Evolutionary conservation across 2,113 vertebrate genomes (phyloP).

Genomic region (Archilochus colubris): DNA sequence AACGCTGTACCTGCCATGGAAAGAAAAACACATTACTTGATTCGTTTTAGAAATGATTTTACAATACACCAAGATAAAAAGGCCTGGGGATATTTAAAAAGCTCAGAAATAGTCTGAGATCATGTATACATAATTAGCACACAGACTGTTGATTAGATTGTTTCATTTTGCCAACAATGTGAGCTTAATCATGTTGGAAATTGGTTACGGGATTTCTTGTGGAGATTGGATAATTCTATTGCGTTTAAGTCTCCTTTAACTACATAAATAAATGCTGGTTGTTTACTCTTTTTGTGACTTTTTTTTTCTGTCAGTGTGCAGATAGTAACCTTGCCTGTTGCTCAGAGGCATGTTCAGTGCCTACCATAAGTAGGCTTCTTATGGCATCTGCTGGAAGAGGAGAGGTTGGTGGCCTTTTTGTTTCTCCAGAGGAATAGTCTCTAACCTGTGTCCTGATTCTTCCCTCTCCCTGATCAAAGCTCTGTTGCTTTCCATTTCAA

Average conservation of each 20-base stretch:
- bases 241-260: conserved; percentile 38
- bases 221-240: conserved; percentile 56
- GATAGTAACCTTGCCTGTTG: not conserved
- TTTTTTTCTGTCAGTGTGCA: not conserved
- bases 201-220: conserved; percentile 52
- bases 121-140: conserved; percentile 72
- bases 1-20: not conserved
- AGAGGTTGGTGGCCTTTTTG: not conserved
- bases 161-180: conserved; percentile 57
- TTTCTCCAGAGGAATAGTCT: fast-evolving
- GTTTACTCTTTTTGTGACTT: conserved; percentile 11
- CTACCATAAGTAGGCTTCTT: not conserved
- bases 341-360: not conserved
- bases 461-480: not conserved
- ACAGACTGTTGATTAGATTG: conserved; percentile 69
- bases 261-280: conserved; percentile 41
- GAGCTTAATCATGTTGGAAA: conserved; percentile 65
- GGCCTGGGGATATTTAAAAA: conserved; percentile 65
- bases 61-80: conserved; percentile 48
- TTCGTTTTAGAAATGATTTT: conserved; percentile 62
- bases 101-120: conserved; percentile 56
- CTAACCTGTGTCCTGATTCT: not conserved
- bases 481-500: not conserved
- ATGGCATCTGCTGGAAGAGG: fast-evolving
- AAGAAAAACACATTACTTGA: conserved; percentile 44